Evolutionary conservation across 1,140 invertebrate species (phyloP).

Genomic region (Sminthurides bifidus): DNA sequence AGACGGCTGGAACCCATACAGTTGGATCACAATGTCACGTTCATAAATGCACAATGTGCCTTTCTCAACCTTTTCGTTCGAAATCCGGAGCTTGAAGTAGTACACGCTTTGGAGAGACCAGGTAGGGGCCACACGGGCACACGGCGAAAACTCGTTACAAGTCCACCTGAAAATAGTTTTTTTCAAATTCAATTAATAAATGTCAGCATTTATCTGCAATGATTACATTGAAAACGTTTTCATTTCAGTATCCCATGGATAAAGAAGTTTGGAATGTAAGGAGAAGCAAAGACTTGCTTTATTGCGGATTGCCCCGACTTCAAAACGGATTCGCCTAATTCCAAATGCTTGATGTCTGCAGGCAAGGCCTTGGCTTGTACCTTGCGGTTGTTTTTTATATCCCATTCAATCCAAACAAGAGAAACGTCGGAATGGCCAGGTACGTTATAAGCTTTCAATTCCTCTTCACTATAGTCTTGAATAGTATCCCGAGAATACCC

Average conservation of each 20-base stretch:
- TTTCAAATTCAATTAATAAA: too few species aligned
- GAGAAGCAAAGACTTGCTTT: background rate
- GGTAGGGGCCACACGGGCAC: conserved; percentile 14
- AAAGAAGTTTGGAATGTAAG: background rate
- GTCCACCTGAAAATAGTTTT: conserved; percentile 17
- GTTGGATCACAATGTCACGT: conserved; percentile 13
- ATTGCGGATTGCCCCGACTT: conserved; percentile 4
- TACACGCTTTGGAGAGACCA: background rate
- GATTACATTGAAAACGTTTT: too few species aligned
- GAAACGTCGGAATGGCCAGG: conserved; percentile 19
- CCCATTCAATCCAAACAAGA: conserved; percentile 19
- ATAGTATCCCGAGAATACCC: conserved; percentile 10
- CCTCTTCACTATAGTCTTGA: conserved; percentile 2
- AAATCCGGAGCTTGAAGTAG: conserved; percentile 19
- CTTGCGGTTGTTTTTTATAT: background rate
- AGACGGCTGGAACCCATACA: conserved; percentile 21
- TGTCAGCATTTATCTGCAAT: too few species aligned
- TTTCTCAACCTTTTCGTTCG: conserved; percentile 17
- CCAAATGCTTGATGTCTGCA: background rate
- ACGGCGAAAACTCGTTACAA: conserved; percentile 18
- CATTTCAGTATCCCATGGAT: too few species aligned
- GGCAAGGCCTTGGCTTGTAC: background rate
- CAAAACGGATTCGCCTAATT: conserved; percentile 6
- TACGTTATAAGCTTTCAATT: conserved; percentile 18
- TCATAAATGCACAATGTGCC: conserved; percentile 19